Percentiles rank a stretch among this genome's conserved stretches.
Conservation (phyloP, 1,140 invertebrate genomes). For the Hylaeus volcanicus region DNA sequence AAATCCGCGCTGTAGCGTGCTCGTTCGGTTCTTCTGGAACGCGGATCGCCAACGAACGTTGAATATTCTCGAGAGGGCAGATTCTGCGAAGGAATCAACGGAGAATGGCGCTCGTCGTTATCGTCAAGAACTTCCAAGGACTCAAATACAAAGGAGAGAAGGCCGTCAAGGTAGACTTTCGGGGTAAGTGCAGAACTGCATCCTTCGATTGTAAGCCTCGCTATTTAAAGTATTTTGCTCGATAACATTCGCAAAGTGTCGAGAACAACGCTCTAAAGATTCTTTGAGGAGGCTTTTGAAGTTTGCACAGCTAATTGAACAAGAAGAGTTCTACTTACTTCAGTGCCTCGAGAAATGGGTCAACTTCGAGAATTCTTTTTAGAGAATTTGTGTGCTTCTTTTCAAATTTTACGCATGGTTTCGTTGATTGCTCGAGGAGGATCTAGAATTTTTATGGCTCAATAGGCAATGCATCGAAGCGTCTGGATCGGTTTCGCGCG, state of each 20-base stretch:
- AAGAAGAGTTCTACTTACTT: too few relatives aligned
- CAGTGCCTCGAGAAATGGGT: too few relatives aligned
- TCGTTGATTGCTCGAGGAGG: too few relatives aligned
- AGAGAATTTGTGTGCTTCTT: too few relatives aligned
- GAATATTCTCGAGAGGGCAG: neutral
- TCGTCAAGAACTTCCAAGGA: slow-evolving; percentile 84
- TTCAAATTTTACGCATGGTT: too few relatives aligned
- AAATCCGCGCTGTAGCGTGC: neutral
- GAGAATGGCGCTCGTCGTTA: slow-evolving; percentile 83
- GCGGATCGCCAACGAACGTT: neutral
- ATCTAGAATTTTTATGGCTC: too few relatives aligned
- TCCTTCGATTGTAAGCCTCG: neutral
- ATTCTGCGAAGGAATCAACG: neutral
- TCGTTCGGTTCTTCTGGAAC: neutral
- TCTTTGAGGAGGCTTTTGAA: neutral
- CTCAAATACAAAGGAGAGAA: slow-evolving; percentile 85
- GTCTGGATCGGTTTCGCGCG: too few relatives aligned
- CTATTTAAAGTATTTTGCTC: neutral
- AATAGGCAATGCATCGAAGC: too few relatives aligned
- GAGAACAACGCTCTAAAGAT: neutral
- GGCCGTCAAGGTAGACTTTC: slow-evolving; percentile 83
- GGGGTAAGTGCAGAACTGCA: slow-evolving; percentile 80
- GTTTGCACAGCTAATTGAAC: neutral
- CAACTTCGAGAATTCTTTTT: too few relatives aligned
- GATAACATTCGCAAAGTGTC: neutral